Percentiles rank a stretch among this genome's conserved stretches.
Evolutionary conservation across 2,888 invertebrate species (phyloP).

Genomic region (Eupithecia inturbata): DNA sequence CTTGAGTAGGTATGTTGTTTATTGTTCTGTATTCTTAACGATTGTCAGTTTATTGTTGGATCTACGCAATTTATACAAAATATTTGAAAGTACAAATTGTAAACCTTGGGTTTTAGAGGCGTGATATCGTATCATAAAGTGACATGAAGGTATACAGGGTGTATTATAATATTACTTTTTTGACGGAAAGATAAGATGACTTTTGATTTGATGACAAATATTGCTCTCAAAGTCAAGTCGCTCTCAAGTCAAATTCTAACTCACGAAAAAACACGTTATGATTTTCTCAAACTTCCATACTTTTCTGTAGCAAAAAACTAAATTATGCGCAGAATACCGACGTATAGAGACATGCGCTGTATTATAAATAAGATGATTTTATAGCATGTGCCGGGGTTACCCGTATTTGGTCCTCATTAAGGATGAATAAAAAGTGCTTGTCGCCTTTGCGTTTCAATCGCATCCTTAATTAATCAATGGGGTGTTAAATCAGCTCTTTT

Average conservation of each 20-base stretch:
- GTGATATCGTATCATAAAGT: background rate
- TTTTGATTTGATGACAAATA: background rate
- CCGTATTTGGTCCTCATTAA: constrained; percentile 80
- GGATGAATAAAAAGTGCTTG: constrained; percentile 63
- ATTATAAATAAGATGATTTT: constrained; percentile 32
- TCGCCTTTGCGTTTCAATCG: constrained; percentile 70
- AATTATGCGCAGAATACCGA: constrained; percentile 6
- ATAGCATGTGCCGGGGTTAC: constrained; percentile 62
- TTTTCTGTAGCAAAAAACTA: background rate
- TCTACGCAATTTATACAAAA: background rate
- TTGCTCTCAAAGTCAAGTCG: background rate
- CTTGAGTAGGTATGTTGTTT: constrained; percentile 60
- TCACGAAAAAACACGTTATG: background rate
- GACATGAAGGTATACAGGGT: background rate
- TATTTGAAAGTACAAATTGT: background rate
- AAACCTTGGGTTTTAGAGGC: background rate
- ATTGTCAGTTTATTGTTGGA: constrained; percentile 13
- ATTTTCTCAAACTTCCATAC: constrained; percentile 1
- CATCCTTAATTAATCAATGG: constrained; percentile 71
- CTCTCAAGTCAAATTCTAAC: background rate
- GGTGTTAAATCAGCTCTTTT: constrained; percentile 44
- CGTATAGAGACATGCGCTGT: constrained; percentile 8
- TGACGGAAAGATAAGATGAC: background rate
- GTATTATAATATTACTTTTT: background rate
- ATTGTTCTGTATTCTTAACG: constrained; percentile 53